Evolutionary conservation across 2,797 vertebrate genomes (phyloP).

Genomic region (Anolis apletophallus): DNA sequence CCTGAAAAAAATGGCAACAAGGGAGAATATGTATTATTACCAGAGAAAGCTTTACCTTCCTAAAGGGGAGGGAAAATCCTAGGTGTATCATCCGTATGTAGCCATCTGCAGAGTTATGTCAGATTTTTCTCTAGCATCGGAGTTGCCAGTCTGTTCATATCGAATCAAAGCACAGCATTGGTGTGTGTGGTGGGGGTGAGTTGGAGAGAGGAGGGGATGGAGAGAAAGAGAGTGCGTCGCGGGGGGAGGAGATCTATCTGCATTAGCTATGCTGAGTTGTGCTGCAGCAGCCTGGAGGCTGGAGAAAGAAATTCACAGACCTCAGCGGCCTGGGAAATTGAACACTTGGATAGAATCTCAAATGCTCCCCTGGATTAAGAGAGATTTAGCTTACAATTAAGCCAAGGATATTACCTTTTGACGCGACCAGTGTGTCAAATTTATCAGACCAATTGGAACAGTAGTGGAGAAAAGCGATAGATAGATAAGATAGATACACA

Average conservation of each 20-base stretch:
- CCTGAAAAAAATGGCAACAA: slow-evolving; percentile 91
- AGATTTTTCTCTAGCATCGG: slow-evolving; percentile 76
- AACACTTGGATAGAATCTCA: slow-evolving; percentile 83
- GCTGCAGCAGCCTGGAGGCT: slow-evolving; percentile 85
- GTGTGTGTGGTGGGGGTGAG: slow-evolving; percentile 64
- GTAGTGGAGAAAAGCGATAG: slow-evolving; percentile 64
- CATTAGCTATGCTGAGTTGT: slow-evolving; percentile 89
- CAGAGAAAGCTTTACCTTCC: slow-evolving; percentile 80
- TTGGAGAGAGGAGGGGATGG: slow-evolving; percentile 48
- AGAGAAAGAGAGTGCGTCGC: slow-evolving; percentile 35
- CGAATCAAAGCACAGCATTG: slow-evolving; percentile 76
- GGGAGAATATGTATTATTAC: slow-evolving; percentile 83
- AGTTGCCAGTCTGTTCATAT: slow-evolving; percentile 82
- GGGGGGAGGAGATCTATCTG: slow-evolving; percentile 83
- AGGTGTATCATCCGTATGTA: slow-evolving; percentile 79
- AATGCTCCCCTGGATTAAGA: slow-evolving; percentile 91
- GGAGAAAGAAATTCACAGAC: slow-evolving; percentile 81
- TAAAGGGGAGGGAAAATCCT: slow-evolving; percentile 76
- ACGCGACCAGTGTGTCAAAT: slow-evolving; percentile 70
- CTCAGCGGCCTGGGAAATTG: slow-evolving; percentile 79
- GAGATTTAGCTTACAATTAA: slow-evolving; percentile 93
- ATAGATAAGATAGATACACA: not conserved
- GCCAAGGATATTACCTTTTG: slow-evolving; percentile 90
- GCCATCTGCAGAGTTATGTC: slow-evolving; percentile 83
- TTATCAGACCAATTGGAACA: slow-evolving; percentile 75